A percentile compares a stretch with the other conserved stretches of the same genome.
These are phyloP conservation scores for Champsocephalus gunnari DNA, from an alignment of 2,797 vertebrate species.

Conservation along the genomic window DNA sequence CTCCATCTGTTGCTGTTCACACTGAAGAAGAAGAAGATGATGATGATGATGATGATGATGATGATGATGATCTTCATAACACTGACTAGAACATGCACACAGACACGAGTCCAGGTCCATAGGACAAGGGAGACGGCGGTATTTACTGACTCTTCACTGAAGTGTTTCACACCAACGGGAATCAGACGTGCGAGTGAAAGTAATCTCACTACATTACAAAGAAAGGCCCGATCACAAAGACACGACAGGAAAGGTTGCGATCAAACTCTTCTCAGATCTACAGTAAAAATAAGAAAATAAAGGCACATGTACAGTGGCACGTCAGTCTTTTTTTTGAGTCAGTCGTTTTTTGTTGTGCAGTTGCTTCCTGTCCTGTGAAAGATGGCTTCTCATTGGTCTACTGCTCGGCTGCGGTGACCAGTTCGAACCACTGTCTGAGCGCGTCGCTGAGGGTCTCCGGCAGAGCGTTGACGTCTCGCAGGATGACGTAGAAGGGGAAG, in stretches of 20 bases:
- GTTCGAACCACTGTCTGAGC: conserved; percentile 97
- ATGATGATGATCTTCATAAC: conserved; percentile 10
- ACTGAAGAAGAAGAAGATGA: conserved; percentile 25
- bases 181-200: conserved; percentile 75
- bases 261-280: conserved; percentile 70
- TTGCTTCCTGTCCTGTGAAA: conserved; percentile 11
- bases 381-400: conserved; percentile 55
- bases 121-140: conserved; percentile 62
- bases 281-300: conserved; percentile 75
- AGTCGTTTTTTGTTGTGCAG: conserved; percentile 10
- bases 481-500: conserved; percentile 97
- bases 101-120: conserved; percentile 22
- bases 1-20: conserved; percentile 37
- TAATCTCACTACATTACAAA: conserved; percentile 61
- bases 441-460: conserved; percentile 97
- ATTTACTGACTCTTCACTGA: conserved; percentile 66
- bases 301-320: conserved; percentile 83
- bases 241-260: conserved; percentile 53
- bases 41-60: not conserved
- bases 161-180: conserved; percentile 52
- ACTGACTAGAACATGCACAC: conserved; percentile 61
- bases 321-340: conserved; percentile 43
- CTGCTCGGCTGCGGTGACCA: conserved; percentile 90
- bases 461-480: conserved; percentile 92
- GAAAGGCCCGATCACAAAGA: conserved; percentile 63